phyloP scores from a whole-genome alignment of 1,140 invertebrate species.

The Drosophila trapezifrons region DNA sequence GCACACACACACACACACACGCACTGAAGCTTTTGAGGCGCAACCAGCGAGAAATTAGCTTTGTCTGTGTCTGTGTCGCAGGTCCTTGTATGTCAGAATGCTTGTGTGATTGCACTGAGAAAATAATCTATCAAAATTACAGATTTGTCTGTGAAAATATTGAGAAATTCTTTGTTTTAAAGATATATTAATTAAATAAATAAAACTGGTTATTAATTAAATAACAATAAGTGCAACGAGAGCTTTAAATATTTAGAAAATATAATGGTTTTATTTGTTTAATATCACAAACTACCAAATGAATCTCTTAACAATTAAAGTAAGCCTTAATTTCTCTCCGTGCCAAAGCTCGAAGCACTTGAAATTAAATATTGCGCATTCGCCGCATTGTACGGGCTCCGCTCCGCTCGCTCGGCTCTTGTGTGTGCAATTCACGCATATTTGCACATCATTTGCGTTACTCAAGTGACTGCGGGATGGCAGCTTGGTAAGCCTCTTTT shows the following conservation, averaged over 20 bases:
- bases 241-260: too few relatives aligned
- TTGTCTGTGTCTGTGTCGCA: constrained; percentile 22
- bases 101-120: constrained; percentile 8
- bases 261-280: too few relatives aligned
- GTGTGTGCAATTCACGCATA: constrained; percentile 54
- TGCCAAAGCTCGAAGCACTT: constrained; percentile 38
- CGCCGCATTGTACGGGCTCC: constrained; percentile 48
- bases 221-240: too few relatives aligned
- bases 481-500: constrained; percentile 50
- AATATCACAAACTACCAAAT: too few relatives aligned
- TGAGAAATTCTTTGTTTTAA: too few relatives aligned
- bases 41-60: constrained; percentile 53
- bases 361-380: constrained; percentile 71
- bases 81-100: neutral
- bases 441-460: constrained; percentile 69
- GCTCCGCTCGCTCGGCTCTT: neutral
- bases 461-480: constrained; percentile 31
- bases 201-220: too few relatives aligned
- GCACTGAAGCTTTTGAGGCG: constrained; percentile 21
- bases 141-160: too few relatives aligned
- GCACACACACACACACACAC: neutral
- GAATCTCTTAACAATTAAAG: too few relatives aligned
- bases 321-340: neutral
- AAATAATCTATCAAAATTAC: neutral
- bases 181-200: too few relatives aligned